Evolutionary conservation across 2,113 vertebrate species (phyloP), one percentile per base, ranked within the genome.

Genomic region (Pungitius pungitius): DNA sequence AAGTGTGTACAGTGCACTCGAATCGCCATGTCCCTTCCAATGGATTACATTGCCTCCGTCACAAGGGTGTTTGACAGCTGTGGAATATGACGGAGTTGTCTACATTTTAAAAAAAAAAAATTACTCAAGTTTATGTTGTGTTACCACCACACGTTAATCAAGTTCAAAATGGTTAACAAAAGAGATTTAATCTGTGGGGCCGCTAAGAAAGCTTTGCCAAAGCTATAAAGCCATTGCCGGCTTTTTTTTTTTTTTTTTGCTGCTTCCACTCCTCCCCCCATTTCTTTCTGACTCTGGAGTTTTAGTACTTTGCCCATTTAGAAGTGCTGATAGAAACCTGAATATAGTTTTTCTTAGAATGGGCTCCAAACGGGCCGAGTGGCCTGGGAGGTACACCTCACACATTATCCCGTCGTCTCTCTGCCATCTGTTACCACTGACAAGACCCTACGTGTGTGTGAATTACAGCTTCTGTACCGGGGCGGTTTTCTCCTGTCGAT

Each of bases 401-500:
- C 47, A 69, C 58, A 84, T 78, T 79, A 82, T 30, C 63, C 43
- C 54, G 66, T 69, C 20, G 47, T 70, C 62, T 65, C 65, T 13
- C 18, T 66, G 66, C 62, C 67, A 69, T 87, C 81, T 76, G 49
- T 88, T 82, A 75, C 59, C 65, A 17, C 60, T 57, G 82, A 89
- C 80, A 86, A 80, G 40, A 75, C 33, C 45, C n/a, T 47, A 68
- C 84, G 69, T 78, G 52, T 78, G 52, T 18, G 24, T 72, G 57
- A 86, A 84, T 81, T 81, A 80, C 64, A 70, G 78, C 75, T 52
- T 75, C 80, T 73, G 60, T 71, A 73, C 73, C 80, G 55, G 76
- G 80, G 71, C 57, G 33, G 33, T 45, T 54, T 64, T 75, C 70
- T 40, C 45, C 60, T 82, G 78, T 75, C 72, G 78, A 87, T 56